Evolutionary conservation across 1,140 invertebrate species (phyloP), one percentile per base, ranked within the genome.

Genomic region (Pseudomyrmex pallidus): DNA sequence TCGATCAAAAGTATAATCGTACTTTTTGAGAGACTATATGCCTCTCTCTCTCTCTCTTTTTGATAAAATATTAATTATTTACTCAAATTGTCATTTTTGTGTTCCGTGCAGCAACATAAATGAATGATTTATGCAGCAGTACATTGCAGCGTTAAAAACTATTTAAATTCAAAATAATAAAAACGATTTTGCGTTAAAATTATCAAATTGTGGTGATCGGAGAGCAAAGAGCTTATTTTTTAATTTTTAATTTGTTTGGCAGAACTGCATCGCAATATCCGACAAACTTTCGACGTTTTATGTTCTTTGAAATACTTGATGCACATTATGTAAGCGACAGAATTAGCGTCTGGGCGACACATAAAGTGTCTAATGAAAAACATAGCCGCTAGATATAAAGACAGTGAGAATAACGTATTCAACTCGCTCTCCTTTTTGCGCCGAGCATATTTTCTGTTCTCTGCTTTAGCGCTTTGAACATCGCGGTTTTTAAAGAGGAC

Each of bases 401-500:
- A 84, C 63, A 25, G 57, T 62, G 61, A 50, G 54, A 86, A 89
- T 82, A 74, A 87, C 77, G 54, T 83, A 77, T 87, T 85, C 74
- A 66, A 62, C 46, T 2, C 15, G 61, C n/a, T 78, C 89, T 56
- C 61, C 68, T 70, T 61, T 61, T 54, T 64, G 54, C 64, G 13
- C 59, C 80, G 78, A 73, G 68, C 57, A 50, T 76, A 67, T 84
- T 61, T 12, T 52, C 48, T 50, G 61, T 57, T 10, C 17, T 54
- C 20, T 15, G 52, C 54, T 59, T 63, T 68, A 68, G 67, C 67
- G 68, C 61, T 57, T 25, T 22, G 63, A 52, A 15, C 54, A 83
- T 83, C 64, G 59, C 46, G 66, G 4, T 44, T 66, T 73, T 90
- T 88, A 90, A 90, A 87, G 86, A 84, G 78, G 83, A 90, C 17